These are phyloP conservation scores for Eulemur rubriventer DNA, from an alignment of 2,797 vertebrate genomes.

Conservation along the genomic window DNA sequence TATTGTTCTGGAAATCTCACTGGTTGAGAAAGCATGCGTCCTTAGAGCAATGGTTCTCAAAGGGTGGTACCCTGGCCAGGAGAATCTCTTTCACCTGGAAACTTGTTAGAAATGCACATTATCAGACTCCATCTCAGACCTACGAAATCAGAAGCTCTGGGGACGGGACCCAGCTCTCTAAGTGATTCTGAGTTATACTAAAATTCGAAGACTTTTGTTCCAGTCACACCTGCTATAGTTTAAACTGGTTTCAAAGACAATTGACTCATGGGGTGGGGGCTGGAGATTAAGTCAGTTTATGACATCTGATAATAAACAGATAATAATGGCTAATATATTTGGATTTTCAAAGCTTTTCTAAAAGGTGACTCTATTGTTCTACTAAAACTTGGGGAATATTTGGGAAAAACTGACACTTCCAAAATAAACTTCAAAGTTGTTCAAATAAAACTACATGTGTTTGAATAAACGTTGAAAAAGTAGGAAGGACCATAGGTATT, in stretches of 20 bases:
- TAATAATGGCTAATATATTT: neutral
- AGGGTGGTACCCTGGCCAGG: neutral
- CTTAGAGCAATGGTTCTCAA: neutral
- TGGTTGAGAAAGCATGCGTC: neutral
- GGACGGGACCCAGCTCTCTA: neutral
- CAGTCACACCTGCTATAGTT: neutral
- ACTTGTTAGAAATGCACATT: neutral
- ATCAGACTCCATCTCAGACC: neutral
- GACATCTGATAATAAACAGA: neutral
- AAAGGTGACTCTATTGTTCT: neutral
- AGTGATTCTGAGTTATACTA: neutral
- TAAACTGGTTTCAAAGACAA: neutral
- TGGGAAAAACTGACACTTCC: neutral
- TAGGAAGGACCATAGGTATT: neutral
- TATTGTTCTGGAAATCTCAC: neutral
- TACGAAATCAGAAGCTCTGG: neutral
- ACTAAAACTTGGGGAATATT: neutral
- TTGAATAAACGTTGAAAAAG: conserved; percentile 9
- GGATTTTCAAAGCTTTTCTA: neutral
- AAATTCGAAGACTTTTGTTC: neutral
- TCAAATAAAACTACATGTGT: conserved; percentile 34
- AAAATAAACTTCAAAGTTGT: conserved; percentile 17
- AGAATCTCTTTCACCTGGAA: neutral
- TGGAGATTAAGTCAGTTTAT: neutral
- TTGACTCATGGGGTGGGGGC: neutral